Percentiles rank a stretch among this genome's conserved stretches.
phyloP scores from a whole-genome alignment of 1,140 invertebrate genomes.

The Drosophila sechellia region DNA sequence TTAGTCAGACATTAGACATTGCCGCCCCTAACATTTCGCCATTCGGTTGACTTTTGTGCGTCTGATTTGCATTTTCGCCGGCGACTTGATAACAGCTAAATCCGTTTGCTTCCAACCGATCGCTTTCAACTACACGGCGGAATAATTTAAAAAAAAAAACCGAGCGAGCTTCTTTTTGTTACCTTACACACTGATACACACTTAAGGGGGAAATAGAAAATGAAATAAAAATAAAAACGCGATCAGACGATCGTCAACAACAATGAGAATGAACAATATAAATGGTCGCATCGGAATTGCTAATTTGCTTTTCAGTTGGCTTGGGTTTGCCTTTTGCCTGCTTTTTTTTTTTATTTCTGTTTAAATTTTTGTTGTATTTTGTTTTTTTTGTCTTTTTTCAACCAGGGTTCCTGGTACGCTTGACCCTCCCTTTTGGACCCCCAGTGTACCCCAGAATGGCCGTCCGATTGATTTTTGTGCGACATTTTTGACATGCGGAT shows the following conservation, averaged over 20 bases:
- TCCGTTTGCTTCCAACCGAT: slow-evolving; percentile 33
- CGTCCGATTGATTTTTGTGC: slow-evolving; percentile 76
- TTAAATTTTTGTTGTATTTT: slow-evolving; percentile 2
- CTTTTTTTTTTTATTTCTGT: slow-evolving; percentile 29
- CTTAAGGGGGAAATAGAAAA: slow-evolving; percentile 40
- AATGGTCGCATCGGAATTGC: slow-evolving; percentile 82
- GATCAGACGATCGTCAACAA: slow-evolving; percentile 75
- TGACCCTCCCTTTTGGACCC: slow-evolving; percentile 39
- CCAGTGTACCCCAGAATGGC: slow-evolving; percentile 19
- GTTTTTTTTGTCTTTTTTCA: not conserved
- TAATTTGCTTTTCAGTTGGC: slow-evolving; percentile 77
- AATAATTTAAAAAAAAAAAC: slow-evolving; percentile 33
- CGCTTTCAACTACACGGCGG: slow-evolving; percentile 42
- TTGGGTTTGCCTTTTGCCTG: slow-evolving; percentile 35
- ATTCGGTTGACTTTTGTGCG: slow-evolving; percentile 24
- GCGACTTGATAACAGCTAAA: slow-evolving; percentile 68
- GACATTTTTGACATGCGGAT: slow-evolving; percentile 83
- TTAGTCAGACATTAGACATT: slow-evolving; percentile 63
- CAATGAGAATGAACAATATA: slow-evolving; percentile 79
- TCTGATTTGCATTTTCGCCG: slow-evolving; percentile 61
- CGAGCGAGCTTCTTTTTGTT: slow-evolving; percentile 25
- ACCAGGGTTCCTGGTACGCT: slow-evolving; percentile 59
- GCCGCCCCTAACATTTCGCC: slow-evolving; percentile 45
- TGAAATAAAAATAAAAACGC: slow-evolving; percentile 76
- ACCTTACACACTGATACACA: slow-evolving; percentile 13